A percentile compares a stretch with the other conserved stretches of the same genome.
phyloP scores from a whole-genome alignment of 2,888 invertebrate species.

The Bugula neritina region DNA sequence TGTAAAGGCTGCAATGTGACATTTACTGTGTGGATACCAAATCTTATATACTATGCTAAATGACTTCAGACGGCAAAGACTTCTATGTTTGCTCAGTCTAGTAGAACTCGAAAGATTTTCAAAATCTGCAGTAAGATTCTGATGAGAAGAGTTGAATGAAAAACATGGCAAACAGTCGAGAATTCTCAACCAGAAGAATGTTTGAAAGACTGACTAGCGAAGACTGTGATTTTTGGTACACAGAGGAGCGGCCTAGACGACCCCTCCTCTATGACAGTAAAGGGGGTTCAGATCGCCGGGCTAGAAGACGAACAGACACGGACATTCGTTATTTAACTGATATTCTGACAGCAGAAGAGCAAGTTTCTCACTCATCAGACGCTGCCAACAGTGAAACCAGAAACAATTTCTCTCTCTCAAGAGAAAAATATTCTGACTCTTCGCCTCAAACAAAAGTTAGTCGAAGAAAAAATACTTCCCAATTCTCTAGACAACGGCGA shows the following conservation, averaged over 20 bases:
- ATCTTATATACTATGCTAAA: too few species aligned
- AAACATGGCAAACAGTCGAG: neutral
- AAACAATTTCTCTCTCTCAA: neutral
- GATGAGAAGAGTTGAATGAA: too few species aligned
- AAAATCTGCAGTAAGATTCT: too few species aligned
- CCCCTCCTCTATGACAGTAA: neutral
- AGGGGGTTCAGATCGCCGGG: neutral
- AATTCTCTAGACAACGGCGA: neutral
- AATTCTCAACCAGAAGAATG: neutral
- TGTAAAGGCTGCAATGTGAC: too few species aligned
- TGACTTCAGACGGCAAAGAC: too few species aligned
- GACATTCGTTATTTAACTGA: neutral
- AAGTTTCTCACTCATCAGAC: neutral
- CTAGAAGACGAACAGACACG: slow-evolving; percentile 13
- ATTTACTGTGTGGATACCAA: neutral
- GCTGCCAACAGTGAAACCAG: neutral
- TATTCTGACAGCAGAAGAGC: neutral
- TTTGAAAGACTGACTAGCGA: neutral
- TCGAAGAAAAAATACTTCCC: neutral
- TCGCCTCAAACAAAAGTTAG: neutral
- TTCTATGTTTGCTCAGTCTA: too few species aligned
- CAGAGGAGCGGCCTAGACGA: neutral
- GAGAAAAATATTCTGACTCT: neutral
- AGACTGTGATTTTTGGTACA: neutral
- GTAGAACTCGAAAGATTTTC: too few species aligned